A percentile compares a stretch with the other conserved stretches of the same genome.
These are phyloP conservation scores for Anomalospiza imberbis DNA, from an alignment of 2,797 vertebrate genomes.

Conservation along the genomic window DNA sequence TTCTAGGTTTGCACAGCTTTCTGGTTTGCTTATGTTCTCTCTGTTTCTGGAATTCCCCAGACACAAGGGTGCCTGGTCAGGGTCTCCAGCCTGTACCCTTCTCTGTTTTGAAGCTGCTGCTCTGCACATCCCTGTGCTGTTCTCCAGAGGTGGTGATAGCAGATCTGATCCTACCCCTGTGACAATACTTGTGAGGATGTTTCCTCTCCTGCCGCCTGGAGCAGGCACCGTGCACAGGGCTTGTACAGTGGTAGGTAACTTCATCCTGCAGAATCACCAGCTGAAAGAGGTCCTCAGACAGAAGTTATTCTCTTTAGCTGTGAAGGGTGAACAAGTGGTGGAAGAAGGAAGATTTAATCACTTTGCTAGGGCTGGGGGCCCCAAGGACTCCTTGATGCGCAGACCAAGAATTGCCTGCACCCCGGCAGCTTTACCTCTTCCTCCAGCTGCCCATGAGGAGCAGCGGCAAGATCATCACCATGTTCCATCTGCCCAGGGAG, in stretches of 20 bases:
- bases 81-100: not conserved
- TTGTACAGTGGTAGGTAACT: accelerated
- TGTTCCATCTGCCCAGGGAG: accelerated
- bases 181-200: accelerated
- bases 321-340: not conserved
- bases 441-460: not conserved
- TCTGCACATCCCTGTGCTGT: accelerated
- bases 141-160: accelerated
- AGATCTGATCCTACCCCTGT: not conserved
- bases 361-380: not conserved
- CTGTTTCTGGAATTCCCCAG: not conserved
- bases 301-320: not conserved
- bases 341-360: not conserved
- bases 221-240: accelerated
- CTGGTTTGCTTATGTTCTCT: not conserved
- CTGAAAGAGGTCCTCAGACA: not conserved
- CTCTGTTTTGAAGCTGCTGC: not conserved
- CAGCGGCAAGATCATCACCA: not conserved
- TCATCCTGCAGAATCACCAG: not conserved
- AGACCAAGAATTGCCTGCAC: not conserved
- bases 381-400: not conserved
- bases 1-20: not conserved
- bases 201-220: not conserved
- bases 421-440: not conserved
- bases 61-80: not conserved